phyloP scores from a whole-genome alignment of 37 sponge, comb jelly and placozoan genomes.

The Bolinopsis microptera region DNA sequence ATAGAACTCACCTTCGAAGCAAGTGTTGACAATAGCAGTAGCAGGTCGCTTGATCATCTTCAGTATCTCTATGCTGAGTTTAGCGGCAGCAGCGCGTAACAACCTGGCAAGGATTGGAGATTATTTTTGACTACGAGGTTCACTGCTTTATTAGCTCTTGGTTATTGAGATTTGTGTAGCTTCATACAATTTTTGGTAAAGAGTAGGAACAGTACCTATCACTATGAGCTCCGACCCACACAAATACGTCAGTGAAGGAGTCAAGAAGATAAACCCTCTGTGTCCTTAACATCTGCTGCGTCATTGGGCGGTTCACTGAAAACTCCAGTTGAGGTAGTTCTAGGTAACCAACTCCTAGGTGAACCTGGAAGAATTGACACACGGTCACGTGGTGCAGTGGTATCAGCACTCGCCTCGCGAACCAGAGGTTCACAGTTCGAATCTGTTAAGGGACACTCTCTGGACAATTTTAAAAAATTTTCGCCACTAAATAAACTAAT shows the following conservation, averaged over 20 bases:
- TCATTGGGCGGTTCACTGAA: not conserved
- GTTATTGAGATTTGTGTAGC: no score
- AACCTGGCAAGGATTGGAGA: constrained; percentile 68
- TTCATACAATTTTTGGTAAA: no score
- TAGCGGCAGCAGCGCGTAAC: constrained; percentile 84
- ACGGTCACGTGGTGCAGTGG: constrained; percentile 72
- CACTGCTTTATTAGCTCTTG: no score
- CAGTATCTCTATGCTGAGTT: constrained; percentile 77
- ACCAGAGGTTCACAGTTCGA: no score
- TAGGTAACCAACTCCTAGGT: constrained; percentile 87
- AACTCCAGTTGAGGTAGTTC: constrained; percentile 85
- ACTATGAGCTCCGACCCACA: constrained; percentile 65
- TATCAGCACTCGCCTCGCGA: no score
- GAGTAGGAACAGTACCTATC: no score
- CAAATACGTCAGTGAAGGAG: constrained; percentile 44
- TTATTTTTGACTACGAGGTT: no score
- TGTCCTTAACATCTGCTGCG: constrained; percentile 13
- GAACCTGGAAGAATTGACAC: constrained; percentile 3
- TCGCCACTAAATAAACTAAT: no score
- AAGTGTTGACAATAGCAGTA: constrained; percentile 75
- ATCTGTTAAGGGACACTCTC: no score
- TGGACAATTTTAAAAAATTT: no score
- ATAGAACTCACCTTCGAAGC: constrained; percentile 76
- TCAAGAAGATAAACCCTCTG: constrained; percentile 63
- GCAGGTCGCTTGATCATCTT: constrained; percentile 75